Conservation (phyloP, 1,140 invertebrate species). For the Theocolax elegans region DNA sequence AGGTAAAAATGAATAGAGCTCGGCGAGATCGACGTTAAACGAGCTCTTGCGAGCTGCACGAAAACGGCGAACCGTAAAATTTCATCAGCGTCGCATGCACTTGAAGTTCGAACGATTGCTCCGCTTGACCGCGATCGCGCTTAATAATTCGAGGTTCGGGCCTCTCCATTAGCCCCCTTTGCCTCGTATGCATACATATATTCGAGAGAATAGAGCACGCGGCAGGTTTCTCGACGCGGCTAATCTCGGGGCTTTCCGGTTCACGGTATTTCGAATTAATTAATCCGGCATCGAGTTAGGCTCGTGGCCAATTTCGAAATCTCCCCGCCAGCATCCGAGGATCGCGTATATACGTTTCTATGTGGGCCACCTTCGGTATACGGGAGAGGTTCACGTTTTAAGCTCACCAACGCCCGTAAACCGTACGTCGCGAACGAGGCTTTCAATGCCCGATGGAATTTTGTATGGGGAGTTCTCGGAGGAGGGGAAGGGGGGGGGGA, state of each 20-base stretch:
- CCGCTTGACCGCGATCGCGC: background rate
- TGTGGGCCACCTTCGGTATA: no score
- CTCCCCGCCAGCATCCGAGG: no score
- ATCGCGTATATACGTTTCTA: background rate
- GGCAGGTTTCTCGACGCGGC: constrained; percentile 29
- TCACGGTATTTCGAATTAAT: constrained; percentile 59
- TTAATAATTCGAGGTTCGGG: constrained; percentile 10
- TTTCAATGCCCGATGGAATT: constrained; percentile 14
- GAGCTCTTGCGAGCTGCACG: no score
- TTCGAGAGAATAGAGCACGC: constrained; percentile 21
- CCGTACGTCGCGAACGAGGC: no score
- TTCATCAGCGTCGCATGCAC: no score
- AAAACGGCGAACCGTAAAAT: no score
- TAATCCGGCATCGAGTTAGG: constrained; percentile 56
- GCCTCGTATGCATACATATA: constrained; percentile 19
- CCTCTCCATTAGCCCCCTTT: background rate
- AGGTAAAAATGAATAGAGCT: no score
- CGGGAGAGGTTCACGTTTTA: no score
- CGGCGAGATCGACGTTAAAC: no score
- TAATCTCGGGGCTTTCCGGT: constrained; percentile 53
- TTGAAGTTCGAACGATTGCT: no score
- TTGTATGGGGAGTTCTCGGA: background rate
- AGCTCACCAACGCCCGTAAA: no score
- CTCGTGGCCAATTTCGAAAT: constrained; percentile 55
- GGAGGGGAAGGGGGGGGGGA: no score